A percentile compares a stretch with the other conserved stretches of the same genome.
These are phyloP conservation scores for Agrilus planipennis DNA, from an alignment of 1,140 invertebrate species.

Conservation along the genomic window DNA sequence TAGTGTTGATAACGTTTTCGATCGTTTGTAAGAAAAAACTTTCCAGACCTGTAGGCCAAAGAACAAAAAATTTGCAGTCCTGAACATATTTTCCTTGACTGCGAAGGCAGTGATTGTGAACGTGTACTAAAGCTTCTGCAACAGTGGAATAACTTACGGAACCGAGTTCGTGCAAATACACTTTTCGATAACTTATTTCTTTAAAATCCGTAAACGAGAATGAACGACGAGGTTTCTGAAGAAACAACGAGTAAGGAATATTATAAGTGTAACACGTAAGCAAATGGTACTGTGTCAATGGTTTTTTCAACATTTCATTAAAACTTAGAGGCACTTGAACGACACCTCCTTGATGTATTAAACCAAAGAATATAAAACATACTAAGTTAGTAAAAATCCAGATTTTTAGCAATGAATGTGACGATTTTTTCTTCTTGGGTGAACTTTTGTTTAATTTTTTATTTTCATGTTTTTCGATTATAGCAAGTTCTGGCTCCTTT, in stretches of 20 bases:
- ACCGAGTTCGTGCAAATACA: too few species aligned
- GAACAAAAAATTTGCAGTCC: too few species aligned
- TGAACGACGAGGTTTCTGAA: too few species aligned
- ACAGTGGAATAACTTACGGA: too few species aligned
- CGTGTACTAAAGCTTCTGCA: too few species aligned
- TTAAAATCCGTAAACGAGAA: too few species aligned
- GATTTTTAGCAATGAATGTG: slow-evolving; percentile 34
- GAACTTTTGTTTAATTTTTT: slow-evolving; percentile 29
- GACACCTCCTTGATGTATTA: slow-evolving; percentile 76
- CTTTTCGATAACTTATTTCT: too few species aligned
- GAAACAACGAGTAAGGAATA: slow-evolving; percentile 65
- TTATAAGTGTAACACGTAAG: slow-evolving; percentile 78
- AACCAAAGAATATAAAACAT: slow-evolving; percentile 68
- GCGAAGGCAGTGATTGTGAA: too few species aligned
- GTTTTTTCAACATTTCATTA: slow-evolving; percentile 47
- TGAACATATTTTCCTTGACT: too few species aligned
- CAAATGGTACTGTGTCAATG: slow-evolving; percentile 49
- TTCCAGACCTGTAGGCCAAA: too few species aligned
- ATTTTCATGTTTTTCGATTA: slow-evolving; percentile 31
- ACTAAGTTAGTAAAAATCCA: slow-evolving; percentile 65
- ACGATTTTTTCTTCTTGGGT: slow-evolving; percentile 28
- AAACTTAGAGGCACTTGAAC: slow-evolving; percentile 56
- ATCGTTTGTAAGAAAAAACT: too few species aligned
- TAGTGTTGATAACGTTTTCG: too few species aligned
- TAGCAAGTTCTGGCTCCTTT: slow-evolving; percentile 12